phyloP scores from a whole-genome alignment of 2,797 vertebrate genomes.

The Mareca strepera region DNA sequence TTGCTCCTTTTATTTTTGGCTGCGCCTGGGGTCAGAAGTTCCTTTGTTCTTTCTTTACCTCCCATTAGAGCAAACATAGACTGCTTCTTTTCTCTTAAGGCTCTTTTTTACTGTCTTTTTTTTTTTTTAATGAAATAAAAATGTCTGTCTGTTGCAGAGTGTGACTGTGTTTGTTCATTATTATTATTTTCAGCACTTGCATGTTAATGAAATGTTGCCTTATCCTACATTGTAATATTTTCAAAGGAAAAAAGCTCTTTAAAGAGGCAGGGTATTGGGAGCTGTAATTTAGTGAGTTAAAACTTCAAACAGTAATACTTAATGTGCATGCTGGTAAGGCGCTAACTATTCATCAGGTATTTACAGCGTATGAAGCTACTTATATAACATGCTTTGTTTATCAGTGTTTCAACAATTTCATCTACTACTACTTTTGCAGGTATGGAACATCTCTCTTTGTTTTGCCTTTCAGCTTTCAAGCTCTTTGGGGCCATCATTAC shows the following conservation, averaged over 20 bases:
- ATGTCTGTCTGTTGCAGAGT: not conserved
- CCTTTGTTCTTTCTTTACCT: slow-evolving; percentile 61
- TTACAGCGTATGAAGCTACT: not conserved
- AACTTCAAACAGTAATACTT: not conserved
- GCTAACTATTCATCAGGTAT: not conserved
- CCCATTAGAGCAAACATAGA: slow-evolving; percentile 44
- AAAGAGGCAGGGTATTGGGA: not conserved
- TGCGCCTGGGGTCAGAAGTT: slow-evolving; percentile 59
- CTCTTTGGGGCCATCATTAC: not conserved
- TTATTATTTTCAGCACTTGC: slow-evolving; percentile 26
- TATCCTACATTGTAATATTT: not conserved
- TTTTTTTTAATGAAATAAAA: not conserved
- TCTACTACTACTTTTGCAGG: not conserved
- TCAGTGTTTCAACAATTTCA: not conserved
- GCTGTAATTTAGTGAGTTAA: slow-evolving; percentile 10
- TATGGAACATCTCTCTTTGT: not conserved
- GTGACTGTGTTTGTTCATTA: not conserved
- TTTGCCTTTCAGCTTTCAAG: not conserved
- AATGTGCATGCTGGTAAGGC: not conserved
- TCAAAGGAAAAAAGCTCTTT: not conserved
- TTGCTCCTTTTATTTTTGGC: slow-evolving; percentile 57
- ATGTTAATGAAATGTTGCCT: slow-evolving; percentile 31
- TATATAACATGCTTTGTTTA: slow-evolving; percentile 7
- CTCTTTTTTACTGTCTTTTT: not conserved
- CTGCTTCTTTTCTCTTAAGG: slow-evolving; percentile 13